phyloP scores from a whole-genome alignment of 2,888 invertebrate genomes.

The Blomia tropicalis region DNA sequence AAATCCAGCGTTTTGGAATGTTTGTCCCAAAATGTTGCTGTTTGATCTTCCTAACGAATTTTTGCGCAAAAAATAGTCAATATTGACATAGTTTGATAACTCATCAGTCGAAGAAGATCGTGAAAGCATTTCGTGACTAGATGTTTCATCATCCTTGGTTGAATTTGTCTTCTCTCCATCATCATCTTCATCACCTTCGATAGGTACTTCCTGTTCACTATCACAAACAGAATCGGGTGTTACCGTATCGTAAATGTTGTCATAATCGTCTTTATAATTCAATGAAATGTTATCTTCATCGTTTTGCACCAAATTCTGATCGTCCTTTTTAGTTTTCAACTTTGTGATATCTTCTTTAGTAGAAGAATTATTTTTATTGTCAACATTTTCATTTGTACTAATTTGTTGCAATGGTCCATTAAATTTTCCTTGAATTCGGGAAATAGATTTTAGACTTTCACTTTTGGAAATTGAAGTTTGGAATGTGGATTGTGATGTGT shows the following conservation, averaged over 20 bases:
- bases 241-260: conserved; percentile 42
- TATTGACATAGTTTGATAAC: conserved; percentile 58
- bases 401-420: conserved; percentile 14
- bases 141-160: neutral
- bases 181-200: conserved; percentile 20
- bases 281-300: neutral
- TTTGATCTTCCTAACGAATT: conserved; percentile 12
- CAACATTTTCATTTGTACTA: neutral
- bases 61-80: conserved; percentile 60
- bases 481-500: neutral
- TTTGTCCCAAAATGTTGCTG: neutral
- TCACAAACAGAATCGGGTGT: conserved; percentile 39
- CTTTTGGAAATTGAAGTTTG: conserved; percentile 3
- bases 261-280: conserved; percentile 24
- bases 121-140: conserved; percentile 12
- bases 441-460: conserved; percentile 2
- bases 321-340: neutral
- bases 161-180: conserved; percentile 17
- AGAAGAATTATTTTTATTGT: neutral
- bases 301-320: neutral
- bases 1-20: neutral
- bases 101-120: conserved; percentile 13
- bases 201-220: neutral
- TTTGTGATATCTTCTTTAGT: neutral
- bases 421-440: conserved; percentile 9